phyloP scores from a whole-genome alignment of 35 echinoderm and acorn worm genomes.

The Heliocidaris erythrogramma region DNA sequence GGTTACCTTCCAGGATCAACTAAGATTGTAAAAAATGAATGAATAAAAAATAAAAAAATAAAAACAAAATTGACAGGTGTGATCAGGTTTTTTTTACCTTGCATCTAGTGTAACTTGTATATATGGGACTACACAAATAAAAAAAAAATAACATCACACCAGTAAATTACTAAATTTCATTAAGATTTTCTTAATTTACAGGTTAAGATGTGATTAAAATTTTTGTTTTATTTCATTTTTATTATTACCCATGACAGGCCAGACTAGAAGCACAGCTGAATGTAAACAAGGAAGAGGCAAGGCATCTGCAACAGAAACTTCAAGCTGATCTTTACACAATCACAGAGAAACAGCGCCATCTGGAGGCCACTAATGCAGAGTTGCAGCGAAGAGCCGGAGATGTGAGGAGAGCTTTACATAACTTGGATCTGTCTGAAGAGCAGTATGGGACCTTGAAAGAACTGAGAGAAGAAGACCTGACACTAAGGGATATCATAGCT shows the following conservation, averaged over 20 bases:
- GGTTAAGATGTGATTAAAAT: neutral
- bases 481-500: conserved; percentile 75
- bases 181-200: no score
- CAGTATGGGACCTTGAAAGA: conserved; percentile 67
- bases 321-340: conserved; percentile 80
- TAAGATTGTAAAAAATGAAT: no score
- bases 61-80: no score
- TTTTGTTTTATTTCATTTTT: neutral
- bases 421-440: conserved; percentile 75
- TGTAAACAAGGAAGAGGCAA: conserved; percentile 78
- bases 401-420: conserved; percentile 63
- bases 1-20: no score
- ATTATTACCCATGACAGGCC: conserved; percentile 60
- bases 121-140: no score
- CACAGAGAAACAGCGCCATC: conserved; percentile 68
- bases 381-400: conserved; percentile 74
- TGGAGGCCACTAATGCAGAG: conserved; percentile 82
- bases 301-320: conserved; percentile 57
- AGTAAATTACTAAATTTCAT: no score
- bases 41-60: no score
- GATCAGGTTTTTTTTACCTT: no score
- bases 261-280: conserved; percentile 91
- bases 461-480: conserved; percentile 63
- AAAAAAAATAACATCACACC: no score
- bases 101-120: no score